Evolutionary conservation across 2,797 vertebrate species (phyloP).

Genomic region (Pachyuromys duprasi): DNA sequence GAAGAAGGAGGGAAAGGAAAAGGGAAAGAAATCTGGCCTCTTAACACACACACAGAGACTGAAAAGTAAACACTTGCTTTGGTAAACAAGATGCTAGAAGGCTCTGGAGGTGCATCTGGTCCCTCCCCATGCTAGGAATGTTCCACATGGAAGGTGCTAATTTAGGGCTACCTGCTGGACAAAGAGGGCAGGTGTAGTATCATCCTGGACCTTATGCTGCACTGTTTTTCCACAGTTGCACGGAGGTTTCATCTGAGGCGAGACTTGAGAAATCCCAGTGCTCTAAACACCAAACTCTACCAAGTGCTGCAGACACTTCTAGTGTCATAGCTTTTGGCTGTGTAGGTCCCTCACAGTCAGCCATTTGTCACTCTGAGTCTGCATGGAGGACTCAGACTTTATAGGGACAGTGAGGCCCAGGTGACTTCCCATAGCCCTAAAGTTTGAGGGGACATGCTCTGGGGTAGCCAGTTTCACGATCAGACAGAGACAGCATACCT

Average conservation of each 20-base stretch:
- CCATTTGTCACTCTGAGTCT: not conserved
- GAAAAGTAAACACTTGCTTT: constrained; percentile 13
- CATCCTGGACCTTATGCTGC: not conserved
- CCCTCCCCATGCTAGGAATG: not conserved
- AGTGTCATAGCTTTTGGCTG: not conserved
- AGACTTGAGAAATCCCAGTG: not conserved
- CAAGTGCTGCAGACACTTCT: not conserved
- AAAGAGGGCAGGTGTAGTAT: not conserved
- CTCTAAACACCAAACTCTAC: not conserved
- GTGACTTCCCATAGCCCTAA: not conserved
- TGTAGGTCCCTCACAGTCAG: not conserved
- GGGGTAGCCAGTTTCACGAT: constrained; percentile 52
- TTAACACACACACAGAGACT: not conserved
- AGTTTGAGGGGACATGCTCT: constrained; percentile 16
- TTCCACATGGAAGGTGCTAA: not conserved
- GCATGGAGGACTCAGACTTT: not conserved
- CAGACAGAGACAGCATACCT: constrained; percentile 13
- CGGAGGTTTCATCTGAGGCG: not conserved
- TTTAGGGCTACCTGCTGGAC: not conserved
- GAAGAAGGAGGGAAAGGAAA: not conserved
- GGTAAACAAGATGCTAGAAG: not conserved
- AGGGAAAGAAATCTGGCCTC: not conserved
- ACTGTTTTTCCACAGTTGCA: not conserved
- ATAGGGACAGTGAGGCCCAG: not conserved
- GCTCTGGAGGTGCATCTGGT: not conserved